These are phyloP conservation scores for Ochropacha duplaris DNA, from an alignment of 2,888 invertebrate species.

Conservation along the genomic window DNA sequence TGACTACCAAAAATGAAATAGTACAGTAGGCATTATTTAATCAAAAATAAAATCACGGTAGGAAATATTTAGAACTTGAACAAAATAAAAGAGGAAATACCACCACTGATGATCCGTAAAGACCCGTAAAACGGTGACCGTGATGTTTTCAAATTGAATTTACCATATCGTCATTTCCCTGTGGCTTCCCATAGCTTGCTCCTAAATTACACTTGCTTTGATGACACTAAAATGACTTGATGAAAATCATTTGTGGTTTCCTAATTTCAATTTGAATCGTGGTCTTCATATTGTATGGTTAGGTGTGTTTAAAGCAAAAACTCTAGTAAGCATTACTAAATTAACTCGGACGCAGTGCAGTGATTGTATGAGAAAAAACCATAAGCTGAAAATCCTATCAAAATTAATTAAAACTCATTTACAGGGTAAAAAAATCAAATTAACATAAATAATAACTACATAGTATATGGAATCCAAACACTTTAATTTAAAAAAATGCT, in stretches of 20 bases:
- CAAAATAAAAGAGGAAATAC: conserved; percentile 17
- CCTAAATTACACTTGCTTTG: conserved; percentile 41
- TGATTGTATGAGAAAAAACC: too few species aligned
- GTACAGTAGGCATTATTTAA: too few species aligned
- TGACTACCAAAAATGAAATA: too few species aligned
- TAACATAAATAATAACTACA: not conserved
- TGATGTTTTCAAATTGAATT: conserved; percentile 58
- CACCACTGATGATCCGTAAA: conserved; percentile 44
- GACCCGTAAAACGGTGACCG: conserved; percentile 45
- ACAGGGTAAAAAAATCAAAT: not conserved
- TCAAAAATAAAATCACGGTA: not conserved
- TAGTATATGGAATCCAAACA: conserved; percentile 12
- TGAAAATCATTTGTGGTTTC: conserved; percentile 36
- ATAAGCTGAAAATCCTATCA: too few species aligned
- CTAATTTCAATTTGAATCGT: conserved; percentile 29
- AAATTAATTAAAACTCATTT: too few species aligned
- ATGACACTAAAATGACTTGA: conserved; percentile 16
- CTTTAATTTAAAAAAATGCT: conserved; percentile 33
- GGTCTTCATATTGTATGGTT: conserved; percentile 16
- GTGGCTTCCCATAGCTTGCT: conserved; percentile 44
- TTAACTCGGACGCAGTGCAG: not conserved
- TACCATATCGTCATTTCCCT: conserved; percentile 61
- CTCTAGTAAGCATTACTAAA: not conserved
- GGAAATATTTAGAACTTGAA: not conserved
- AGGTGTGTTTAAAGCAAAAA: not conserved